These are phyloP conservation scores for Papilio elwesi DNA, from an alignment of 2,888 invertebrate species.

Conservation along the genomic window DNA sequence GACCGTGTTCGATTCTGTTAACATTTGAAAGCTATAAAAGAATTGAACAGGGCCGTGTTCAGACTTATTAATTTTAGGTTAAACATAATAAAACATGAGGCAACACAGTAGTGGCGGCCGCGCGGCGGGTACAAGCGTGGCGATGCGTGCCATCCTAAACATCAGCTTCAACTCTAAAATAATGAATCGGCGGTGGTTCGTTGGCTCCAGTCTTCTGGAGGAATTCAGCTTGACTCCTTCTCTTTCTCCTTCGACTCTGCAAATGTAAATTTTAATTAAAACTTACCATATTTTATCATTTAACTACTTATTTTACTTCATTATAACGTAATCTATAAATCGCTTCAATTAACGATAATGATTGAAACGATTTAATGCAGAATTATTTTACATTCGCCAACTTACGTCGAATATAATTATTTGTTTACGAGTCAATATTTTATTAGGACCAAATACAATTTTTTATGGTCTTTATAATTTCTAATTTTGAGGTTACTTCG, in stretches of 20 bases:
- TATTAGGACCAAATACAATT: too few relatives aligned
- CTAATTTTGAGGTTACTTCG: too few relatives aligned
- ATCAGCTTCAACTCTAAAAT: conserved; percentile 75
- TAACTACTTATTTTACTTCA: neutral
- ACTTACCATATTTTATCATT: neutral
- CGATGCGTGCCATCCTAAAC: conserved; percentile 41
- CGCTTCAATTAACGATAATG: too few relatives aligned
- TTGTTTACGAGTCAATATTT: too few relatives aligned
- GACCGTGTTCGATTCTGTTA: conserved; percentile 60
- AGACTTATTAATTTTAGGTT: conserved; percentile 61
- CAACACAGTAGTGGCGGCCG: conserved; percentile 65
- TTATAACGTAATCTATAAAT: too few relatives aligned
- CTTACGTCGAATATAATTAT: too few relatives aligned
- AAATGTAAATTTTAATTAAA: conserved; percentile 53
- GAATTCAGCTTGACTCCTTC: conserved; percentile 87
- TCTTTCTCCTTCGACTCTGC: conserved; percentile 89
- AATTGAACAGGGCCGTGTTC: conserved; percentile 66
- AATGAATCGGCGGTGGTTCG: conserved; percentile 83
- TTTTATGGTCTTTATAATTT: too few relatives aligned
- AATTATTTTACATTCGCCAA: too few relatives aligned
- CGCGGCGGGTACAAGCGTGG: conserved; percentile 55
- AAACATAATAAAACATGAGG: conserved; percentile 69
- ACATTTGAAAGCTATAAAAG: conserved; percentile 30
- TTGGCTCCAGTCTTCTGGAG: conserved; percentile 73
- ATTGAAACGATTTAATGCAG: too few relatives aligned